Percentiles rank a stretch among this genome's conserved stretches.
Conservation (phyloP, 2,888 invertebrate genomes). For the Apotomis capreana region DNA sequence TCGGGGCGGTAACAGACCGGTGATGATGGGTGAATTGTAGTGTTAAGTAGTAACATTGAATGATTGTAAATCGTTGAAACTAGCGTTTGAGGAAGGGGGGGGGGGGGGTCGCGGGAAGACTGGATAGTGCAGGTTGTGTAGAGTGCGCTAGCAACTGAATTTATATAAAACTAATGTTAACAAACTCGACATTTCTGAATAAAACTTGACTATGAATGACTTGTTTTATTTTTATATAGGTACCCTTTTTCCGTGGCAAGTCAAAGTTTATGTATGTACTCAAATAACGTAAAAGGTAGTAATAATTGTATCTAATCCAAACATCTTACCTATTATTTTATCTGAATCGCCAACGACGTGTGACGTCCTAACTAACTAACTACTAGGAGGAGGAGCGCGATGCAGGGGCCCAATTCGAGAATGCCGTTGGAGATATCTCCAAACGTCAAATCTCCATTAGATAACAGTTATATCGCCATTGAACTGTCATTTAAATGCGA, state of each 20-base stretch:
- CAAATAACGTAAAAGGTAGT: no score
- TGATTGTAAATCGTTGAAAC: not conserved
- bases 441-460: no score
- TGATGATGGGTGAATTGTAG: no score
- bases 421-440: no score
- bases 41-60: not conserved
- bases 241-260: not conserved
- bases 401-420: no score
- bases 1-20: not conserved
- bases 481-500: no score
- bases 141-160: slow-evolving; percentile 41
- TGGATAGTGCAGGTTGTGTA: slow-evolving; percentile 42
- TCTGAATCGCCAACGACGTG: not conserved
- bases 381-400: no score
- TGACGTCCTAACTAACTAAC: no score
- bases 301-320: no score
- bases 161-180: slow-evolving; percentile 42
- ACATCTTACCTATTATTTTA: not conserved
- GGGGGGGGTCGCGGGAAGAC: slow-evolving; percentile 38
- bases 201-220: slow-evolving; percentile 34
- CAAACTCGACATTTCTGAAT: slow-evolving; percentile 41
- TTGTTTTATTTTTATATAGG: slow-evolving; percentile 13
- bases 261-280: not conserved
- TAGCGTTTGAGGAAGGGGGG: not conserved
- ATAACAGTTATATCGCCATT: no score